Base-by-base conservation (phyloP, 2,113 vertebrate species). In the Artemisiospiza belli region DNA sequence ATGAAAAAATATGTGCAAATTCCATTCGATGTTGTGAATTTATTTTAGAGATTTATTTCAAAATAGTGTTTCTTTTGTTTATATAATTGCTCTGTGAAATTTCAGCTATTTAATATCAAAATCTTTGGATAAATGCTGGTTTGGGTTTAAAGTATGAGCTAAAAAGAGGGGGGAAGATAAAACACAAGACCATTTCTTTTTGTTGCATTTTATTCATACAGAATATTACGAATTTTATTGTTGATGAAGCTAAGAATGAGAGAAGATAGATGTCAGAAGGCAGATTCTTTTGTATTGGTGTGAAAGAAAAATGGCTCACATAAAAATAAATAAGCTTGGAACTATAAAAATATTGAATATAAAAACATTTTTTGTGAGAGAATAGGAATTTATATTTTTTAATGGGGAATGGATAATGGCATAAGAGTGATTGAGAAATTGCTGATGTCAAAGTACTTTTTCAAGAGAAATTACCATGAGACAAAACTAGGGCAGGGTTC, bases 191-290 rank as follows among this genome's bases (percentile, higher is more conserved):
- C 15, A 30, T 88, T 92, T 79, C 5, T 89, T 87, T 83, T 93
- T 92, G 76, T 66, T 92, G 52, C 13, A 24, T 90, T 93, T 83
- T 76, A 55, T 92, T 77, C 63, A 51, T 52, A 81, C 33, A 43
- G 64, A 95, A 83, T 83, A 85, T 63, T 47, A 41, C 1, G 43
- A 61, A 81, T 85, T 86, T 83, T 95, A 74, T 94, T 95, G 67
- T 66, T 96, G 76, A 96, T 78, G 72, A 61, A 90, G 7, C 51
- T 73, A 77, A 77, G n/a, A 66, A 76, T 81, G 44, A 92, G 67
- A 89, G 78, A 88, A 90, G 88, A 90, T 95, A 72, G 37, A 79
- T 92, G 91, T 77, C 86, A 88, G 51, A 93, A 80, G n/a, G 52
- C 59, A 94, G 23, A 24, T 81, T 12, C 23, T 93, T 51, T 89